Base-by-base conservation (phyloP, 2,113 vertebrate species). In the Pontoporia blainvillei region DNA sequence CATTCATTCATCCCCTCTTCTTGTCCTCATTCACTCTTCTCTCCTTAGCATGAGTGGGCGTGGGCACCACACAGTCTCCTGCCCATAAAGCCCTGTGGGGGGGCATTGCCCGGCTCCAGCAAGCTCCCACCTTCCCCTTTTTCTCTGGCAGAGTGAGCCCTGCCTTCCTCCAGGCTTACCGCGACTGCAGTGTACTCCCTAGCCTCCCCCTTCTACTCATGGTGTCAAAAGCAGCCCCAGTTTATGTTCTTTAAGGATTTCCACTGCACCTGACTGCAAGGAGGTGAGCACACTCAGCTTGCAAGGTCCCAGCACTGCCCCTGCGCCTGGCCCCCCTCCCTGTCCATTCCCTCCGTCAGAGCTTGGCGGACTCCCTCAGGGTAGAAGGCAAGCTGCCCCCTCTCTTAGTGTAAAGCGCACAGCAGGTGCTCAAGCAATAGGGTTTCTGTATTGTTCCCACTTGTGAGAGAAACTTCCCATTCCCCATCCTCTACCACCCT, bases 131-230 rank as follows among this genome's bases (percentile, higher is more conserved):
- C 31, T 29, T 7, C 54, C 62, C 4, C 8, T 12, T 31, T 34
- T 23, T 4, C 79, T 49, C 12, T 46, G 15, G 57, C 49, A 23
- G 44, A 49, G 54, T 25, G 46, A 34, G 25, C 66, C 83, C 20
- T 17, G 34, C 34, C 17, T 15, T 72, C 72, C 49, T 4, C 39
- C 57, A 34, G 31, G 34, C 34, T 73, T 27, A 46, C 44, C 21
- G 31, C 1, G 2, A 44, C 72, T 71, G 1, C 39, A 5, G 1
- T 3, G 14, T 2, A 17, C 15, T 15, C 31, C 57, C 41, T 31
- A 4, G 5, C 9, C 5, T 7, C 20, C 3, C 1, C 27, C 46
- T 39, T 52, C 82, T 54, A 36, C 25, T 8, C 21, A 0, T 5
- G 31, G 52, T 41, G 23, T 52, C 17, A 61, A 31, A 64, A 29